Evolutionary conservation across 1,140 invertebrate species (phyloP).

Genomic region (Octopus sinensis): DNA sequence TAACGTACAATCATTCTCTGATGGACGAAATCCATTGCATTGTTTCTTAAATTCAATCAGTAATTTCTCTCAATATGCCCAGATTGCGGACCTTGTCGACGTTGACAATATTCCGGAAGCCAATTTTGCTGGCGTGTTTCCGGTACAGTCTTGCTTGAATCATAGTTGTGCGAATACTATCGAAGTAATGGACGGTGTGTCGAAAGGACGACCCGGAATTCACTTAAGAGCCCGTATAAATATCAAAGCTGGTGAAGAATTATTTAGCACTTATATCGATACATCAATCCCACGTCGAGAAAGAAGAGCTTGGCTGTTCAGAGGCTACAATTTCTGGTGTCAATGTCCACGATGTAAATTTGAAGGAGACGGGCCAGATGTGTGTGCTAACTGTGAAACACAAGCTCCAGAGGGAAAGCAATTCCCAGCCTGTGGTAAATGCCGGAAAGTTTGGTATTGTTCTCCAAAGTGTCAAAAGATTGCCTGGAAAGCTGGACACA

Average conservation of each 20-base stretch:
- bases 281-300: constrained; percentile 16
- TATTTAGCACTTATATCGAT: constrained; percentile 28
- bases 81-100: background rate
- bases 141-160: constrained; percentile 40
- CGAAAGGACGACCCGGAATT: constrained; percentile 34
- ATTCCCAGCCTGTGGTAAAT: constrained; percentile 35
- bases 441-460: constrained; percentile 44
- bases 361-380: constrained; percentile 37
- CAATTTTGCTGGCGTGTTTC: constrained; percentile 42
- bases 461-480: constrained; percentile 40
- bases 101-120: constrained; percentile 29
- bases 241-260: constrained; percentile 31
- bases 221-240: constrained; percentile 27
- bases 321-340: constrained; percentile 43
- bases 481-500: constrained; percentile 46
- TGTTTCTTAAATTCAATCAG: constrained; percentile 25
- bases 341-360: constrained; percentile 37
- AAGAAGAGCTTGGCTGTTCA: constrained; percentile 24
- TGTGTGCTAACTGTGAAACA: constrained; percentile 39
- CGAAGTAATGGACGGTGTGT: constrained; percentile 28
- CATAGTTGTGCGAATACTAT: constrained; percentile 44
- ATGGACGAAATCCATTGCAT: constrained; percentile 30
- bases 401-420: constrained; percentile 22
- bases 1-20: constrained; percentile 41
- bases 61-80: constrained; percentile 3